Evolutionary conservation across 1,140 invertebrate species (phyloP).

Genomic region (Hylaeus anthracinus): DNA sequence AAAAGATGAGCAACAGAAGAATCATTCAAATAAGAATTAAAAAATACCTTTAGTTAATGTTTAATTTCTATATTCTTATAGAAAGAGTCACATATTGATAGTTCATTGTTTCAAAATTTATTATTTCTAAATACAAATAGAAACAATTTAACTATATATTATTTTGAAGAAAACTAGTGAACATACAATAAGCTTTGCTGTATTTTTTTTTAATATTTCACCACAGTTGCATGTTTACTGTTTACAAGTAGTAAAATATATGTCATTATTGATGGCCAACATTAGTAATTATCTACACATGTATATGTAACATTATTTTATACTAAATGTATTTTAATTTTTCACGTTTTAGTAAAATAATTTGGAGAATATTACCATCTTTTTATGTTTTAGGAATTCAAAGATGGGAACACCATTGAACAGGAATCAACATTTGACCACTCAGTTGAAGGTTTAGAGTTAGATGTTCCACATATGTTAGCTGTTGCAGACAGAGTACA

Average conservation of each 20-base stretch:
- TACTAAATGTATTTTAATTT: conserved; percentile 23
- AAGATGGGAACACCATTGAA: conserved; percentile 70
- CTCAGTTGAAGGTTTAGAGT: conserved; percentile 70
- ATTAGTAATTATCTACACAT: background rate
- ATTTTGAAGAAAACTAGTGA: background rate
- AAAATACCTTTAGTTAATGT: background rate
- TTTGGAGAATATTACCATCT: conserved; percentile 2
- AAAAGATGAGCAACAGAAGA: conserved; percentile 1
- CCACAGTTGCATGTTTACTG: conserved; percentile 44
- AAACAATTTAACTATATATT: background rate
- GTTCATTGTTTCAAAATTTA: conserved; percentile 4
- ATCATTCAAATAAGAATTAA: background rate
- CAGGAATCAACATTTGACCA: conserved; percentile 68
- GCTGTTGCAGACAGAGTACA: conserved; percentile 68
- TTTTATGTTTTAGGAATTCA: conserved; percentile 75
- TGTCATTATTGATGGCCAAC: background rate
- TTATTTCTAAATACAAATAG: background rate
- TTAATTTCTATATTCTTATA: conserved; percentile 19
- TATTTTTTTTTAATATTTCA: background rate
- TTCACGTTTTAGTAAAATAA: conserved; percentile 2
- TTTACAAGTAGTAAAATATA: conserved; percentile 4
- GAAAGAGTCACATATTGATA: conserved; percentile 16
- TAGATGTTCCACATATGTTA: conserved; percentile 71
- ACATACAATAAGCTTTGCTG: background rate
- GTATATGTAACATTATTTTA: background rate